Evolutionary conservation across 2,113 vertebrate genomes (phyloP), one percentile per base, ranked within the genome.

Genomic region (Sinocyclocheilus grahami): DNA sequence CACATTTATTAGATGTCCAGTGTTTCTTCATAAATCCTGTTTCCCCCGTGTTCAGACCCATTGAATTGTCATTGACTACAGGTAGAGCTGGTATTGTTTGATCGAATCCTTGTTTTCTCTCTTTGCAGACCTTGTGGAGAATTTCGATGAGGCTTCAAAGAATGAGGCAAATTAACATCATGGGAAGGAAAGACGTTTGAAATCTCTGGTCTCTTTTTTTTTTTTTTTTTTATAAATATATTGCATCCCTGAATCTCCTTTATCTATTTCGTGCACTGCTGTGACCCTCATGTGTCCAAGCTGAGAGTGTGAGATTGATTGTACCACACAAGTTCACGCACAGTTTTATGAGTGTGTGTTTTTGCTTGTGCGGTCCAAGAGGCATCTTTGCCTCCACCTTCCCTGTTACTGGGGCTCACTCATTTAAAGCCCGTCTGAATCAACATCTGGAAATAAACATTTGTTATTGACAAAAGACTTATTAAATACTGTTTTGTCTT

Each of bases 61-160:
- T 87, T 83, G 55, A 6, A 72, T 89, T 6, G 77, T 58, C 53
- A 55, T 1, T 55, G 53, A 55, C 3, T 60, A 39, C 33, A 78
- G 13, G 16, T 51, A 20, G 62, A 67, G 4, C 39, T 81, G 12
- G 39, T 46, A n/a, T 39, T 46, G 27, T 5, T 55, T 53, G 16
- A 27, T 11, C 62, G 48, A 82, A n/a, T 53, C 2, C 9, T 7
- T 76, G 51, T 87, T 88, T 82, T 86, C 13, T 65, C 90, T 86
- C 90, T 20, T 90, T 92, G 67, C 89, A 93, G 98, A 99, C 95
- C 96, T 99, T 88, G 97, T 99, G 94, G 97, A 98, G 94, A 99
- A 99, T 91, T 99, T 99, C 4, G 98, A 99, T 67, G 97, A 99
- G 92, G 97, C 98, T 86, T 99, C 98, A 67, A 99, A 99, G 95